Evolutionary conservation across 1,140 invertebrate species (phyloP).

Genomic region (Papilio machaon): DNA sequence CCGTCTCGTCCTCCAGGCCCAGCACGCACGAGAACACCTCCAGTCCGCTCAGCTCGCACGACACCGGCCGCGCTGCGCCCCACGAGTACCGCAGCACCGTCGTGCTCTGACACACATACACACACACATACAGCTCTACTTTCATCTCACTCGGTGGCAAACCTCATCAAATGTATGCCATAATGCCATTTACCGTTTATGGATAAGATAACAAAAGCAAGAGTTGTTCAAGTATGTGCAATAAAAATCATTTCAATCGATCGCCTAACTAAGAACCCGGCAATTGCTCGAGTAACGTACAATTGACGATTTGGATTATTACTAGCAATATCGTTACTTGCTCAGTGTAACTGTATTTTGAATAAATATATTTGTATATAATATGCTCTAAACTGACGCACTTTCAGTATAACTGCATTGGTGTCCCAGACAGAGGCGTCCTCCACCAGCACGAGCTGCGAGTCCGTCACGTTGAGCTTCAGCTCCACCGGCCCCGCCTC

Average conservation of each 20-base stretch:
- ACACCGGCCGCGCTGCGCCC: constrained; percentile 88
- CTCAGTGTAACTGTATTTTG: too few species aligned
- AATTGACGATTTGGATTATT: too few species aligned
- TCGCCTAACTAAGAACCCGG: too few species aligned
- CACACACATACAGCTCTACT: background rate
- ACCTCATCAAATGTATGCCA: too few species aligned
- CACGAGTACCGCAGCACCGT: constrained; percentile 92
- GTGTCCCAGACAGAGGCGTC: constrained; percentile 93
- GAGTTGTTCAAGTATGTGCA: too few species aligned
- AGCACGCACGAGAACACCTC: constrained; percentile 97
- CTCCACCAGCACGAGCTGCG: constrained; percentile 96
- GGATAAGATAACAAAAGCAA: too few species aligned
- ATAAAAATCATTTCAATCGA: too few species aligned
- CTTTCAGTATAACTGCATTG: constrained; percentile 96
- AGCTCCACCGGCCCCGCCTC: constrained; percentile 85
- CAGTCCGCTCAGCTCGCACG: constrained; percentile 94
- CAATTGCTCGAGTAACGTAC: too few species aligned
- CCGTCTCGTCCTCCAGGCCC: constrained; percentile 95
- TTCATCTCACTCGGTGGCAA: background rate
- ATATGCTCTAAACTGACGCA: constrained; percentile 54
- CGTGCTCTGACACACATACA: constrained; percentile 84
- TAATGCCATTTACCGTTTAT: too few species aligned
- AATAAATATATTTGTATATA: background rate
- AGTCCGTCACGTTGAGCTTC: constrained; percentile 97
- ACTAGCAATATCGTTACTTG: too few species aligned